Evolutionary conservation across 1,140 invertebrate genomes (phyloP), one percentile per base, ranked within the genome.

Genomic region (Anoplolepis gracilipes): DNA sequence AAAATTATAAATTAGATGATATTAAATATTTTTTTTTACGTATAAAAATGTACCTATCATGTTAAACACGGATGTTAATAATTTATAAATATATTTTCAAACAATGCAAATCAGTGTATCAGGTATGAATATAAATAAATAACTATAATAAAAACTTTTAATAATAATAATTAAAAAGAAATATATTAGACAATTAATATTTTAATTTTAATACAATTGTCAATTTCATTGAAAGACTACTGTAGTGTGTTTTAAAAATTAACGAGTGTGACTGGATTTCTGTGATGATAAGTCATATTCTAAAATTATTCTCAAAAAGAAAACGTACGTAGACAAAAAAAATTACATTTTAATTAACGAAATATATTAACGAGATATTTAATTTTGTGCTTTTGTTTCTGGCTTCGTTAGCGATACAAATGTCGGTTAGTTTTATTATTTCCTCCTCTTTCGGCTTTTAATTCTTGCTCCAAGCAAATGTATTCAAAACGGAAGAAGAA

Each of bases 401-500:
- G 10, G 1, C 42, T 19, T 53, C 6, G 28, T 30, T 55, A 6
- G 28, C 46, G n/a, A 19, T 36, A n/a, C 53, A 10, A 33, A 19
- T 46, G 13, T 30, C 46, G 10, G 65, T 70, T 53, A 53, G n/a
- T 69, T 39, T 39, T 1, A 25, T 59, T 25, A 55, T 42, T 55
- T n/a, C 25, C 19, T 42, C 8, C 19, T 33, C 5, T 1, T 33
- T 42, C 42, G 19, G 3, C 49, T 42, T 49, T 46, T 16, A 59
- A 61, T 30, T 6, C 25, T 30, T 22, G 53, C 36, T 70, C 55
- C n/a, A 49, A 53, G 65, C 30, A 73, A 72, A 82, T 72, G 62
- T 85, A 89, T 91, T 91, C 78, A 36, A 81, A 91, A 92, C 88
- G 90, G 90, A 93, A 92, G 87, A 62, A 30, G 86, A 55, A 22